These are phyloP conservation scores for Neomorphus geoffroyi DNA, from an alignment of 2,797 vertebrate species.

Conservation along the genomic window DNA sequence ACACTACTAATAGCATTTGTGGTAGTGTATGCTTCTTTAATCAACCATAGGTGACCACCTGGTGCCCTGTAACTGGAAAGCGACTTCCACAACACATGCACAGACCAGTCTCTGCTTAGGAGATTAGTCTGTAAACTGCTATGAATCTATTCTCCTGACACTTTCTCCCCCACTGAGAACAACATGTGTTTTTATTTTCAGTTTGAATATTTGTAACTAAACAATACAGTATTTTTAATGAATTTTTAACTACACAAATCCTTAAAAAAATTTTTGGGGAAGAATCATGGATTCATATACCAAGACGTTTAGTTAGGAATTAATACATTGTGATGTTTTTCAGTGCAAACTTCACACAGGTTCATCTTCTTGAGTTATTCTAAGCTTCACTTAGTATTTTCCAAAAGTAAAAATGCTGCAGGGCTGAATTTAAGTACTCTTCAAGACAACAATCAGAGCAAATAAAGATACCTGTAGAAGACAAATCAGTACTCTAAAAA, in stretches of 20 bases:
- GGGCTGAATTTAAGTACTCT: neutral
- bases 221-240: neutral
- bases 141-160: neutral
- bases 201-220: neutral
- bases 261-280: neutral
- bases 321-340: neutral
- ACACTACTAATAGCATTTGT: constrained; percentile 39
- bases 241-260: neutral
- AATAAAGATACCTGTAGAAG: neutral
- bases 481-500: neutral
- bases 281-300: neutral
- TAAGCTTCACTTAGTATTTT: neutral
- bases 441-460: neutral
- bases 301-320: neutral
- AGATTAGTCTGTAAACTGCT: neutral
- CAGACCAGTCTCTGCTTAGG: neutral
- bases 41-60: constrained; percentile 43
- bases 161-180: constrained; percentile 9
- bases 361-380: neutral
- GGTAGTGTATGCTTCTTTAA: constrained; percentile 32
- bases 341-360: neutral
- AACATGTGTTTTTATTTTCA: neutral
- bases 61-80: constrained; percentile 20
- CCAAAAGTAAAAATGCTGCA: neutral
- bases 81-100: neutral